These are phyloP conservation scores for Acromyrmex heyeri DNA, from an alignment of 1,140 invertebrate genomes.

Conservation along the genomic window DNA sequence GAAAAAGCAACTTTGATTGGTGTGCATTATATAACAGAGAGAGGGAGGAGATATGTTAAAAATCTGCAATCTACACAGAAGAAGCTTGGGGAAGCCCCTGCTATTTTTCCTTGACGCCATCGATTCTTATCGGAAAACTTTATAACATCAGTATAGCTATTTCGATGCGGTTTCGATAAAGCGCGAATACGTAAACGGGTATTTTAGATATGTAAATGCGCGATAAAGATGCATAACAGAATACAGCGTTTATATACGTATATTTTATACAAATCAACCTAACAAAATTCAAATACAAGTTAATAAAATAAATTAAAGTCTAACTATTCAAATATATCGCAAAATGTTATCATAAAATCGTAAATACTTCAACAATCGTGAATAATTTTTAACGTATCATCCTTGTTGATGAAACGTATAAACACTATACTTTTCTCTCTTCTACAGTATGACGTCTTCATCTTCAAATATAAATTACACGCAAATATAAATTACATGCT, in stretches of 20 bases:
- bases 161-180: slow-evolving; percentile 55
- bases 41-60: slow-evolving; percentile 37
- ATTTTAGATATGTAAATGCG: slow-evolving; percentile 25
- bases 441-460: background rate
- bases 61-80: slow-evolving; percentile 32
- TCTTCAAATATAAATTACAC: slow-evolving; percentile 34
- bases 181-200: background rate
- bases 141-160: slow-evolving; percentile 42
- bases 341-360: background rate
- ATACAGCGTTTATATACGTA: background rate
- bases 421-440: background rate
- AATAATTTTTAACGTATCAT: slow-evolving; percentile 1
- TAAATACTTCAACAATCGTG: background rate
- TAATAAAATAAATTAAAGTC: background rate
- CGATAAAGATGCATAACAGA: slow-evolving; percentile 27
- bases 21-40: slow-evolving; percentile 59
- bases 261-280: background rate
- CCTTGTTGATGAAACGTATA: background rate
- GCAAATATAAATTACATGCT: background rate
- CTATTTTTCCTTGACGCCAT: slow-evolving; percentile 37
- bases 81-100: slow-evolving; percentile 67
- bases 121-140: slow-evolving; percentile 65
- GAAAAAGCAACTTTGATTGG: slow-evolving; percentile 43
- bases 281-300: slow-evolving; percentile 28
- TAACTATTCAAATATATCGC: background rate